phyloP scores from a whole-genome alignment of 2,113 vertebrate species.

The Macrotus californicus region DNA sequence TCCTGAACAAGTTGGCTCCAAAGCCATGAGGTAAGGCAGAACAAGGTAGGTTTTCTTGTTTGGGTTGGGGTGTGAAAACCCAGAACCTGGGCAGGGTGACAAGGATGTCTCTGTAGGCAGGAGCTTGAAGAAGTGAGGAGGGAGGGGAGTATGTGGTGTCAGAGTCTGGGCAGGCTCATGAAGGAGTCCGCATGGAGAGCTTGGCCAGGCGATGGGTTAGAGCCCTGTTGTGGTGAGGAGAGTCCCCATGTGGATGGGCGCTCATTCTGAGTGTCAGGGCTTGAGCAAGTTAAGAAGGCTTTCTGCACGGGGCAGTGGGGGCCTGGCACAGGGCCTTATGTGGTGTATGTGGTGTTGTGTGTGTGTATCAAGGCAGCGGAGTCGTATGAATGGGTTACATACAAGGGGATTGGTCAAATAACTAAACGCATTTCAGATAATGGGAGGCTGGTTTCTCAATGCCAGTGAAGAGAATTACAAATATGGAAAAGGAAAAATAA shows the following conservation, averaged over 20 bases:
- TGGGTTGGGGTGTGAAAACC: not conserved
- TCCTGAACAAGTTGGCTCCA: not conserved
- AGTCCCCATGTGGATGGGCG: too few relatives aligned
- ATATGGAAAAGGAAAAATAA: not conserved
- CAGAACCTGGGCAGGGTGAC: not conserved
- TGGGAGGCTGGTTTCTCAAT: not conserved
- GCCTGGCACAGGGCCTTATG: not conserved
- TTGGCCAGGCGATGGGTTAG: not conserved
- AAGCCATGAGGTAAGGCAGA: not conserved
- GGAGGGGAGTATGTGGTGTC: not conserved
- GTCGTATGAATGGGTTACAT: not conserved
- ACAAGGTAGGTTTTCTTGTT: not conserved
- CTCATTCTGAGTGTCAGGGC: not conserved
- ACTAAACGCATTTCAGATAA: not conserved
- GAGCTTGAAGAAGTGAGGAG: not conserved
- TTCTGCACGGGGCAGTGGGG: not conserved
- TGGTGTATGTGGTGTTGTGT: not conserved
- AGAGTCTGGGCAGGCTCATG: not conserved
- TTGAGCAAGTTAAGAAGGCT: not conserved
- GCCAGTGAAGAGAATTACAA: not conserved
- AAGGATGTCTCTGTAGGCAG: not conserved
- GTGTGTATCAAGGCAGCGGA: not conserved
- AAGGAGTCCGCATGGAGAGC: not conserved
- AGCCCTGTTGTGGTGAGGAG: not conserved
- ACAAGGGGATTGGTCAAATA: not conserved